Evolutionary conservation across 2,113 vertebrate species (phyloP).

Genomic region (Anas platyrhynchos): DNA sequence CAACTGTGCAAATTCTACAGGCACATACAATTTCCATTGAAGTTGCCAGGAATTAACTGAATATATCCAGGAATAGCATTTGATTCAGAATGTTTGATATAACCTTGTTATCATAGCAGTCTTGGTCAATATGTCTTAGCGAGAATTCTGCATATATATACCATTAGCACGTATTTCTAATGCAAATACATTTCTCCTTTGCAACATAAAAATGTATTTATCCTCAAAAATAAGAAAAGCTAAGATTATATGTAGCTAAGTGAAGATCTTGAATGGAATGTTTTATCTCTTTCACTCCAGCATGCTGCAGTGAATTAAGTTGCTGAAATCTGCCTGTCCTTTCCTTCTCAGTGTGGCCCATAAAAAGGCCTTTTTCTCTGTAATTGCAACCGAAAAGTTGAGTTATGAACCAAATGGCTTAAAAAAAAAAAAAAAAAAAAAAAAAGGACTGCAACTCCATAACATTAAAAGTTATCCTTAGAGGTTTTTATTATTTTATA

Average conservation of each 20-base stretch:
- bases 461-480: background rate
- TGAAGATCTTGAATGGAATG: background rate
- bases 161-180: background rate
- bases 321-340: background rate
- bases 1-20: background rate
- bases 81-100: background rate
- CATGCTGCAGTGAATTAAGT: background rate
- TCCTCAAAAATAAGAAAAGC: background rate
- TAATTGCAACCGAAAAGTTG: background rate
- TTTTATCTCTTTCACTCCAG: background rate
- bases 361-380: background rate
- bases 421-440: background rate
- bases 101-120: background rate
- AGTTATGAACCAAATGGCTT: background rate
- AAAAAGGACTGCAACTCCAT: background rate
- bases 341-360: background rate
- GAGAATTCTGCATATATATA: background rate
- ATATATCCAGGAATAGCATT: background rate
- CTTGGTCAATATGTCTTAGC: background rate
- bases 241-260: accelerated
- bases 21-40: background rate
- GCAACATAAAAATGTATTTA: background rate
- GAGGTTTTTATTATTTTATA: background rate
- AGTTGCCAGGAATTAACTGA: background rate
- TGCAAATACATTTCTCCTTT: background rate